Conservation (phyloP, 2,113 vertebrate genomes). For the Catharus bicknelli region DNA sequence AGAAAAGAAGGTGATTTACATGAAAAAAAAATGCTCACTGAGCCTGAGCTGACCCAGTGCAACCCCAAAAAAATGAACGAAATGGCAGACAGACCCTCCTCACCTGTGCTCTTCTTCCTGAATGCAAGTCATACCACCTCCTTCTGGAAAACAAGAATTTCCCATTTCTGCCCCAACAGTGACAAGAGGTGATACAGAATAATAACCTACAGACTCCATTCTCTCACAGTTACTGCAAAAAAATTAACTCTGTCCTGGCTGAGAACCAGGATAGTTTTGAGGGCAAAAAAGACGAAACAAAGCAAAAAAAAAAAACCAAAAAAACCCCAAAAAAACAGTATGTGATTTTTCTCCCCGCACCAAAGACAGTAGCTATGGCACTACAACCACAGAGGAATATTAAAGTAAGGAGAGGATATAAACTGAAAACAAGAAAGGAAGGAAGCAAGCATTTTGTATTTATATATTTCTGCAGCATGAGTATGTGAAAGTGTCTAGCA, state of each 20-base stretch:
- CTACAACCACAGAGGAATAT: not conserved
- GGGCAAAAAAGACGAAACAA: not conserved
- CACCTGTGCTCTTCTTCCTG: not conserved
- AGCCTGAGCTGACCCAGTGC: rapidly evolving
- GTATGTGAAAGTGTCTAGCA: not conserved
- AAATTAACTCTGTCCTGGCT: not conserved
- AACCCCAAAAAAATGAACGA: not conserved
- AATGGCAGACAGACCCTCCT: not conserved
- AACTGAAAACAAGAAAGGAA: not conserved
- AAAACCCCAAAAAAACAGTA: not conserved
- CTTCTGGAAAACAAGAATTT: not conserved
- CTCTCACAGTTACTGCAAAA: not conserved
- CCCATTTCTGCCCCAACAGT: not conserved
- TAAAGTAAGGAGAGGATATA: not conserved
- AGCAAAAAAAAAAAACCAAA: not conserved
- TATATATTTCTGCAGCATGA: not conserved
- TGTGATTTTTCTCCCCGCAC: not conserved
- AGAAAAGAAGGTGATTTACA: not conserved
- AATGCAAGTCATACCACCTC: rapidly evolving
- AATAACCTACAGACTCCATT: rapidly evolving
- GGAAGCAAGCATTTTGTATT: not conserved
- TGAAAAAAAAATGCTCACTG: not conserved
- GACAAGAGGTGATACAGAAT: not conserved
- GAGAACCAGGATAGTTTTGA: not conserved
- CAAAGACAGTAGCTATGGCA: not conserved